Evolutionary conservation across 2,888 invertebrate genomes (phyloP).

Genomic region (Nebria brevicollis): DNA sequence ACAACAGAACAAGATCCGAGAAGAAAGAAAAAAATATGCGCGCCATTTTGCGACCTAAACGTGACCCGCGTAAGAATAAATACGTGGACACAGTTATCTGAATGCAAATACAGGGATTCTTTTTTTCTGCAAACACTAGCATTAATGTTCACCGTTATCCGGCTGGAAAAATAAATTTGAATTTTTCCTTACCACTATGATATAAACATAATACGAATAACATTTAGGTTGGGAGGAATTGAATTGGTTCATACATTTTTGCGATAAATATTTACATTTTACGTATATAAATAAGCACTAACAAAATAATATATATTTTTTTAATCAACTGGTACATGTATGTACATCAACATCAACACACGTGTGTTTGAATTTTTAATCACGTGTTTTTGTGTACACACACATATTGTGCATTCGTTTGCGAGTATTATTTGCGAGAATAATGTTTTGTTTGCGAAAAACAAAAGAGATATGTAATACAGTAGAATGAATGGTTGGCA

Average conservation of each 20-base stretch:
- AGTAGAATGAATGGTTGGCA: not conserved
- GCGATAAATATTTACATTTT: not conserved
- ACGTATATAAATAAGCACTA: not conserved
- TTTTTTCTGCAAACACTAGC: slow-evolving; percentile 21
- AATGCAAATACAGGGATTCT: slow-evolving; percentile 13
- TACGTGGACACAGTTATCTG: slow-evolving; percentile 14
- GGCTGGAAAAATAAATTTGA: slow-evolving; percentile 5
- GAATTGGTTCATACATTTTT: not conserved
- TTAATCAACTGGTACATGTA: not conserved
- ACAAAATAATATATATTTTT: slow-evolving; percentile 12
- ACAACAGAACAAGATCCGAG: not conserved
- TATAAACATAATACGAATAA: slow-evolving; percentile 14
- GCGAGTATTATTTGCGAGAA: not conserved
- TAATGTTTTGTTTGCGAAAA: not conserved
- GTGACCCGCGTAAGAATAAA: slow-evolving; percentile 12
- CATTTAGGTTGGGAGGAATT: not conserved
- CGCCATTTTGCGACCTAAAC: not conserved
- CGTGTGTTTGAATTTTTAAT: not conserved
- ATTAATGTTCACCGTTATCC: slow-evolving; percentile 9
- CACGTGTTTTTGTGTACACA: not conserved
- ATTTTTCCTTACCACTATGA: not conserved
- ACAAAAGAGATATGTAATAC: not conserved
- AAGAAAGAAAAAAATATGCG: not conserved
- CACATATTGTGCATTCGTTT: not conserved
- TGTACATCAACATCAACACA: not conserved